These are phyloP conservation scores for Pagetopsis macropterus DNA, from an alignment of 2,797 vertebrate species.

Conservation along the genomic window DNA sequence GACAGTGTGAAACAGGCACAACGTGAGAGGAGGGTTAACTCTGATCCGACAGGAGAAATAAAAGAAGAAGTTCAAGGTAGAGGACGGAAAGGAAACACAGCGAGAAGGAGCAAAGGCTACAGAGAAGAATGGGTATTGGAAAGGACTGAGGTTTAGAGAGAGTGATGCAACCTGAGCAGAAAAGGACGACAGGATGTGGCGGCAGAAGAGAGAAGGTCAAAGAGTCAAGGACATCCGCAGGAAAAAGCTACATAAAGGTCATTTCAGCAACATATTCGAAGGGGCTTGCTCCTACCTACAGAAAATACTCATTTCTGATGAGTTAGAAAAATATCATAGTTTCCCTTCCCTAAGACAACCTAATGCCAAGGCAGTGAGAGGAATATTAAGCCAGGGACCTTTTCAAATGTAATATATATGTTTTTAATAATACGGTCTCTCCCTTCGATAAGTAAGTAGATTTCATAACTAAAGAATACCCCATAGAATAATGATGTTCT, in stretches of 20 bases:
- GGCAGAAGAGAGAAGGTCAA: slow-evolving; percentile 25
- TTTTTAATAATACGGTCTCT: slow-evolving; percentile 12
- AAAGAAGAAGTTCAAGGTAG: slow-evolving; percentile 15
- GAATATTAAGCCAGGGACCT: slow-evolving; percentile 11
- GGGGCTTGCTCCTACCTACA: background rate
- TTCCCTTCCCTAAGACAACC: slow-evolving; percentile 9
- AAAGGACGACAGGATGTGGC: slow-evolving; percentile 28
- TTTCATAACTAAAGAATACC: slow-evolving; percentile 14
- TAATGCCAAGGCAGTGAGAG: slow-evolving; percentile 23
- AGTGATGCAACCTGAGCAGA: slow-evolving; percentile 44
- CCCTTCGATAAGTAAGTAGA: slow-evolving; percentile 21
- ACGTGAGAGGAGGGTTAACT: background rate
- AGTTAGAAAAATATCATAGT: slow-evolving; percentile 17
- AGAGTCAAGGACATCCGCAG: slow-evolving; percentile 17
- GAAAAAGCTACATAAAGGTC: slow-evolving; percentile 10
- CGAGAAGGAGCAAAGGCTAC: slow-evolving; percentile 2
- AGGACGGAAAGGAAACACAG: slow-evolving; percentile 26
- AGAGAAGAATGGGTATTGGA: slow-evolving; percentile 39
- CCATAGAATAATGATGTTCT: slow-evolving; percentile 3
- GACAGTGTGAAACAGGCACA: background rate
- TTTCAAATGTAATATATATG: background rate
- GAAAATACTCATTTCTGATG: slow-evolving; percentile 17
- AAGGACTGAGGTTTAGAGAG: slow-evolving; percentile 39
- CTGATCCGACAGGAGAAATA: slow-evolving; percentile 9
- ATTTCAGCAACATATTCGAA: slow-evolving; percentile 20